Base-by-base conservation (phyloP, 2,113 vertebrate genomes). In the Leucopternis melanops region DNA sequence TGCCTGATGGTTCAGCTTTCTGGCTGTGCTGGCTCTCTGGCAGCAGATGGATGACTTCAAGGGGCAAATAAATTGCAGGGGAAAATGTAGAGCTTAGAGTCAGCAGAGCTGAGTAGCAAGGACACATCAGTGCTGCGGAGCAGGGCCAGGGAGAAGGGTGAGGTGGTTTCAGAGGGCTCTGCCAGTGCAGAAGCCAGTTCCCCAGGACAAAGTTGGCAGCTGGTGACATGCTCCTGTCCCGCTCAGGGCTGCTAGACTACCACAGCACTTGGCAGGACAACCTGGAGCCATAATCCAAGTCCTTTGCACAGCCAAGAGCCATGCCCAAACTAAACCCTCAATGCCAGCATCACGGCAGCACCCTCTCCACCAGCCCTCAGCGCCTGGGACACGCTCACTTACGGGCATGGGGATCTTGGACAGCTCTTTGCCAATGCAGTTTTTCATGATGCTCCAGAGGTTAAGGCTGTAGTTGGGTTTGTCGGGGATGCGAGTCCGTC, bases 391-490 rank as follows among this genome's bases (percentile, higher is more conserved):
- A 4, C 1, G 5, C 13, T 18, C 54, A 86, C 98, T 84, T 92
- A 99, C 99, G 11, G 99, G 99, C 99, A 99, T 99, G 69, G 99
- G 99, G 91, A 99, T 99, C 98, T 99, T 99, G 94, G 99, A 99
- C 54, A 99, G 98, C 95, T 99, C 99, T 95, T 99, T 99, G 97
- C 99, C 99, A 0, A 99, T 99, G 97, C 99, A 99, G 98, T 99
- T 99, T 96, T 99, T 99, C 99, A 99, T 99, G 97, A 99, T 99
- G 97, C 99, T 99, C 99, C 99, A 99, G 94, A 99, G 98, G 97
- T 99, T 99, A 98, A 99, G 99, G 96, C 99, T 99, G 97, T 99
- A 99, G 98, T 99, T 99, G 97, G 99, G 99, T 81, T 99, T 99
- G 98, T 99, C 98, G 0, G 99, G 99, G 96, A 99, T 99, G 78